Percentiles rank a stretch among this genome's conserved stretches.
phyloP scores from a whole-genome alignment of 2,113 vertebrate species.

The Meles meles region DNA sequence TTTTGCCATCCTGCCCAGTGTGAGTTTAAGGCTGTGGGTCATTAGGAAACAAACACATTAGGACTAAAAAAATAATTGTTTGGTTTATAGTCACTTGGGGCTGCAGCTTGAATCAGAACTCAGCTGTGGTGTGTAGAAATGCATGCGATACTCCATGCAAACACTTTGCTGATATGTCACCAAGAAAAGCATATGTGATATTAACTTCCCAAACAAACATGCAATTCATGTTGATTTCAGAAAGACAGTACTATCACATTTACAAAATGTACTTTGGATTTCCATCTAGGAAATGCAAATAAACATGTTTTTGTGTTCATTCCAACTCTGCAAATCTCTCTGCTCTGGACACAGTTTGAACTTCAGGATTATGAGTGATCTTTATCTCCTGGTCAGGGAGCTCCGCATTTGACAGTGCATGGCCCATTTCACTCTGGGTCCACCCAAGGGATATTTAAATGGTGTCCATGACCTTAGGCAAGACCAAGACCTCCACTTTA shows the following conservation, averaged over 20 bases:
- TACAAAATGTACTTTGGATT: constrained; percentile 43
- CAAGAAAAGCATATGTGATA: constrained; percentile 72
- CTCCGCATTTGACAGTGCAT: not conserved
- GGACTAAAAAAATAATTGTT: constrained; percentile 80
- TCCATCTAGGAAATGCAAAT: constrained; percentile 24
- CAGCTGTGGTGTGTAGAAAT: constrained; percentile 69
- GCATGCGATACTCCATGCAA: constrained; percentile 53
- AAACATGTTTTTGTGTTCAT: not conserved
- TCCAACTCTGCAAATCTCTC: not conserved
- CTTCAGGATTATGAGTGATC: not conserved
- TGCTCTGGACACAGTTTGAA: not conserved
- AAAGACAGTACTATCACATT: constrained; percentile 28
- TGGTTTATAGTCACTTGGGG: constrained; percentile 80
- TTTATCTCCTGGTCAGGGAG: not conserved
- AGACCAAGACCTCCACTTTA: not conserved
- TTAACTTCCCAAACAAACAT: constrained; percentile 76
- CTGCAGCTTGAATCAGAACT: constrained; percentile 73
- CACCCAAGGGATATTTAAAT: not conserved
- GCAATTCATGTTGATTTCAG: constrained; percentile 59
- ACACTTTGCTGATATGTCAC: constrained; percentile 67
- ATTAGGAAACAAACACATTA: constrained; percentile 81
- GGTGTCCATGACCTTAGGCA: not conserved
- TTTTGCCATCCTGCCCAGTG: constrained; percentile 64
- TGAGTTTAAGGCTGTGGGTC: constrained; percentile 81
- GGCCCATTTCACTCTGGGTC: not conserved